phyloP scores from a whole-genome alignment of 2,888 invertebrate genomes.

The Lycocerus yunnanus region DNA sequence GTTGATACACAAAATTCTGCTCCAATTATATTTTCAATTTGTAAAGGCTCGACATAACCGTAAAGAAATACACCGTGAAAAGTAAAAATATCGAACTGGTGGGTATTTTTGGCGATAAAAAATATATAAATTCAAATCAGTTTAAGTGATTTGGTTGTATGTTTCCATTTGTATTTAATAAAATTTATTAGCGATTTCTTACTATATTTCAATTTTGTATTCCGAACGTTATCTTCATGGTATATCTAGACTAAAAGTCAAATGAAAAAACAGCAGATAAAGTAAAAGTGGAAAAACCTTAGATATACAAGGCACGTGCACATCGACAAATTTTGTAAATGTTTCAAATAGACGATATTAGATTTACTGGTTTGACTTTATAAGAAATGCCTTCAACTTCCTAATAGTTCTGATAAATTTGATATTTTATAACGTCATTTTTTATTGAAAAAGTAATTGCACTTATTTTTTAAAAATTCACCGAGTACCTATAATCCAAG shows the following conservation, averaged over 20 bases:
- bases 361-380: constrained; percentile 17
- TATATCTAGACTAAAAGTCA: background rate
- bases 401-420: background rate
- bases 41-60: no score
- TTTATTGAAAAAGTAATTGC: background rate
- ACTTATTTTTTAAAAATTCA: background rate
- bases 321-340: constrained; percentile 17
- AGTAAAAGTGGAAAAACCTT: constrained; percentile 1
- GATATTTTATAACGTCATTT: background rate
- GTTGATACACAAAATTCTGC: no score
- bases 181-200: background rate
- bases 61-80: no score
- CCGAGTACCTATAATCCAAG: background rate
- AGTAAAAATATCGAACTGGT: background rate
- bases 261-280: background rate
- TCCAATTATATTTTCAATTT: no score
- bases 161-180: background rate
- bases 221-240: background rate
- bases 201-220: background rate
- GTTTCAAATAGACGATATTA: constrained; percentile 20
- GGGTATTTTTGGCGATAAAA: background rate
- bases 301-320: background rate
- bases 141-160: background rate
- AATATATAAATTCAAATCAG: background rate
- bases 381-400: constrained; percentile 8